These are phyloP conservation scores for Pachyramphus minor DNA, from an alignment of 2,113 vertebrate species.

Conservation along the genomic window DNA sequence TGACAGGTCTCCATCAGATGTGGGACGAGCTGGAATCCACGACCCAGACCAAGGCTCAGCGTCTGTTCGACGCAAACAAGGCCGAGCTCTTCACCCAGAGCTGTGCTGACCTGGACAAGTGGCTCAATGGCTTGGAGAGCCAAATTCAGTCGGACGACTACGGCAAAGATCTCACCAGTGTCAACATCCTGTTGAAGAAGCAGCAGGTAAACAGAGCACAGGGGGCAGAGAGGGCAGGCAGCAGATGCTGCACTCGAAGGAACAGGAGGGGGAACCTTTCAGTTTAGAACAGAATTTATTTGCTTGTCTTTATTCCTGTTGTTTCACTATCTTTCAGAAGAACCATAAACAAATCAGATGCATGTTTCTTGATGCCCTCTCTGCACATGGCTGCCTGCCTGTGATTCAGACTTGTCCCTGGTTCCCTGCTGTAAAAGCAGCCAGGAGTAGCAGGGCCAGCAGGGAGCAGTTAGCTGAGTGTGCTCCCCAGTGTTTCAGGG, in stretches of 20 bases:
- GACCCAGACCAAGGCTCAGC: constrained; percentile 95
- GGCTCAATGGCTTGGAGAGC: constrained; percentile 89
- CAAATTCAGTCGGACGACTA: constrained; percentile 95
- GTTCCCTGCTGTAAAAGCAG: background rate
- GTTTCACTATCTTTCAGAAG: background rate
- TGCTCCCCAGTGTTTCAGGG: background rate
- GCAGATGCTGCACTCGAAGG: background rate
- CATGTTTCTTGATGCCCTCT: background rate
- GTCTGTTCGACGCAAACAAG: constrained; percentile 96
- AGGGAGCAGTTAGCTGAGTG: background rate
- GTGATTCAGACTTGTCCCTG: background rate
- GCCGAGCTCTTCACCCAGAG: constrained; percentile 97
- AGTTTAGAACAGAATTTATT: background rate
- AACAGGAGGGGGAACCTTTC: background rate
- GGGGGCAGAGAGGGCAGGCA: background rate
- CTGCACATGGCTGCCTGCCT: background rate
- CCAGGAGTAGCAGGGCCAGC: background rate
- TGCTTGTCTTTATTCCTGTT: background rate
- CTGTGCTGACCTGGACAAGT: constrained; percentile 93
- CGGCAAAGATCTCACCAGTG: constrained; percentile 95
- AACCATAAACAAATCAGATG: background rate
- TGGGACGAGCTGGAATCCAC: constrained; percentile 93
- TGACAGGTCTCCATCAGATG: constrained; percentile 83
- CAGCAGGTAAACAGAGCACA: constrained; percentile 81
- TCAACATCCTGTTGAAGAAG: constrained; percentile 95